phyloP scores from a whole-genome alignment of 2,113 vertebrate species.

The Elephas maximus region DNA sequence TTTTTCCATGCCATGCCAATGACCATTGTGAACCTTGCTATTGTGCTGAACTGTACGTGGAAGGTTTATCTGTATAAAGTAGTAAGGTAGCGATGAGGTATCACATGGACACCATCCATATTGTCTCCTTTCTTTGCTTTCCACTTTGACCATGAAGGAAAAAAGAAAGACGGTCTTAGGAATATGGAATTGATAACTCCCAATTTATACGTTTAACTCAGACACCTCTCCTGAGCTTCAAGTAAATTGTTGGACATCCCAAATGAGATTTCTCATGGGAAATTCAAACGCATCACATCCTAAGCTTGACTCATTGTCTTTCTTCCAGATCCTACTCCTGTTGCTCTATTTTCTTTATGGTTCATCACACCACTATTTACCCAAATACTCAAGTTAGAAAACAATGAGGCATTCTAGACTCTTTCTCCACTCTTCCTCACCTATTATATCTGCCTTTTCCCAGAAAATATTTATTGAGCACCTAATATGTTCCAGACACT shows the following conservation, averaged over 20 bases:
- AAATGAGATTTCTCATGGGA: background rate
- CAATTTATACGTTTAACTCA: background rate
- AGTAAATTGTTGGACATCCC: background rate
- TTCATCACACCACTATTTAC: background rate
- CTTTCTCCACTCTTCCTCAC: background rate
- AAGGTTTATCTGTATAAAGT: background rate
- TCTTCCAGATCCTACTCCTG: background rate
- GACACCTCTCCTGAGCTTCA: background rate
- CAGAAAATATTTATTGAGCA: background rate
- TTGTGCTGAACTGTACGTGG: background rate
- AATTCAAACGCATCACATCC: background rate
- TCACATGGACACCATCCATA: background rate
- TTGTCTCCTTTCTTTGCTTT: background rate
- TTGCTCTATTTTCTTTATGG: background rate
- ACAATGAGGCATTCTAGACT: background rate
- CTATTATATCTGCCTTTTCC: background rate
- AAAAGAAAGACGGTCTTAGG: background rate
- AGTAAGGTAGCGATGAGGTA: background rate
- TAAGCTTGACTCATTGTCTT: background rate
- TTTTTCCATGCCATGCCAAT: background rate
- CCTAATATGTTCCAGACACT: background rate
- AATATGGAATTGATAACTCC: background rate
- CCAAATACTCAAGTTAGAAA: background rate
- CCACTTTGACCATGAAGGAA: background rate
- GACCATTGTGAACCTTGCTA: background rate